phyloP scores from a whole-genome alignment of 2,888 invertebrate genomes.

The Ormyrus pomaceus region DNA sequence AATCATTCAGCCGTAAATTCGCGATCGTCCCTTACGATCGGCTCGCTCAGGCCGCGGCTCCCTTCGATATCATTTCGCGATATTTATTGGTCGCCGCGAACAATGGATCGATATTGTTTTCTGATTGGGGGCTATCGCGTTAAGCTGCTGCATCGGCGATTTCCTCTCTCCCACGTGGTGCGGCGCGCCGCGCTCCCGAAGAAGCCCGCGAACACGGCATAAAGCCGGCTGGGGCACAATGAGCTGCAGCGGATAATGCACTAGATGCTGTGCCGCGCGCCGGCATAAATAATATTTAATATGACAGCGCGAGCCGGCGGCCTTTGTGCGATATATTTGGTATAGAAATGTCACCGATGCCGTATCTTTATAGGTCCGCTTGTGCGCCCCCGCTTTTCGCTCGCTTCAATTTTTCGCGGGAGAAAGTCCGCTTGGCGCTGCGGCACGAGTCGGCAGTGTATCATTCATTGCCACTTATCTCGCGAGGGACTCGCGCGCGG shows the following conservation, averaged over 20 bases:
- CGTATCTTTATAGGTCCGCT: constrained; percentile 66
- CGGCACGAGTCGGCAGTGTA: constrained; percentile 27
- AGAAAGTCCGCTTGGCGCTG: constrained; percentile 20
- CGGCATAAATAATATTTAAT: constrained; percentile 75
- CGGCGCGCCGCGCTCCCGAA: too few relatives aligned
- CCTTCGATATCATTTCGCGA: constrained; percentile 66
- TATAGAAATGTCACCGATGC: constrained; percentile 75
- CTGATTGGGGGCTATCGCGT: constrained; percentile 68
- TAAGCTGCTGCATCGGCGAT: constrained; percentile 37
- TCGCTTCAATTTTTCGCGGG: too few relatives aligned
- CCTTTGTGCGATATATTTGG: constrained; percentile 73
- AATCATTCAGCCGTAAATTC: constrained; percentile 27
- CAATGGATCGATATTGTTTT: constrained; percentile 76
- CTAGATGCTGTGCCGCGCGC: constrained; percentile 46
- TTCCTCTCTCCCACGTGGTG: too few relatives aligned
- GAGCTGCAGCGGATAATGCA: constrained; percentile 50
- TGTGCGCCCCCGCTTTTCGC: constrained; percentile 8
- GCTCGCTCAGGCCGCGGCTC: constrained; percentile 13
- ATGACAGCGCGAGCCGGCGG: constrained; percentile 71
- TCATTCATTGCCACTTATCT: constrained; percentile 51
- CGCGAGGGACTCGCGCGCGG: not conserved
- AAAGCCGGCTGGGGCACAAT: constrained; percentile 29
- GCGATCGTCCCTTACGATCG: constrained; percentile 46
- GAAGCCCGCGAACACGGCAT: not conserved
- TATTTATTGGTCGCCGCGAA: constrained; percentile 73